A percentile compares a stretch with the other conserved stretches of the same genome.
Evolutionary conservation across 2,113 vertebrate genomes (phyloP).

Genomic region (Phaethornis superciliosus): DNA sequence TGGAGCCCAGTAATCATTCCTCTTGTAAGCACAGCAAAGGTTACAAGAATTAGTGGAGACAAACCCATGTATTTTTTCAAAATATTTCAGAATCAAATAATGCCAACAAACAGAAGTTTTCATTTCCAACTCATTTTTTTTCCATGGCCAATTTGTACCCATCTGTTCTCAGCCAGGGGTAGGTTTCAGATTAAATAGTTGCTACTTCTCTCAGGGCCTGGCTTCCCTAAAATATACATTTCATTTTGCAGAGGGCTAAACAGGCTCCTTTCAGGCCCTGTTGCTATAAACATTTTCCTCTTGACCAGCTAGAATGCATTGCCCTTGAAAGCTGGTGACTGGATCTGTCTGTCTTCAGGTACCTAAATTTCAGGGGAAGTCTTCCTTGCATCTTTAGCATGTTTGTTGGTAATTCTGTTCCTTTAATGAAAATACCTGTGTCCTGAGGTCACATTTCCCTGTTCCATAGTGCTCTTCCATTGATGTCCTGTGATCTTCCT

Average conservation of each 20-base stretch:
- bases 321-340: not conserved
- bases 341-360: not conserved
- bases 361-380: not conserved
- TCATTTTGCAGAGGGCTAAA: not conserved
- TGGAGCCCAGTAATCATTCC: not conserved
- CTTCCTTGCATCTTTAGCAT: not conserved
- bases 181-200: not conserved
- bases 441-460: not conserved
- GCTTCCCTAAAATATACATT: not conserved
- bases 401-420: not conserved
- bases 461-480: not conserved
- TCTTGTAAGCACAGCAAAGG: not conserved
- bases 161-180: not conserved
- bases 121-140: not conserved
- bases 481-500: not conserved
- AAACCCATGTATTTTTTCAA: not conserved
- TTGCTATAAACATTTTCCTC: not conserved
- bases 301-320: not conserved
- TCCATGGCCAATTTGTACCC: not conserved
- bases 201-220: not conserved
- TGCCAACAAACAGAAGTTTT: not conserved
- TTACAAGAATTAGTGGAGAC: not conserved
- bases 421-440: not conserved
- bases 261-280: not conserved
- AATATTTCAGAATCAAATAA: not conserved